These are phyloP conservation scores for Leuciscus waleckii DNA, from an alignment of 2,797 vertebrate species.

Conservation along the genomic window DNA sequence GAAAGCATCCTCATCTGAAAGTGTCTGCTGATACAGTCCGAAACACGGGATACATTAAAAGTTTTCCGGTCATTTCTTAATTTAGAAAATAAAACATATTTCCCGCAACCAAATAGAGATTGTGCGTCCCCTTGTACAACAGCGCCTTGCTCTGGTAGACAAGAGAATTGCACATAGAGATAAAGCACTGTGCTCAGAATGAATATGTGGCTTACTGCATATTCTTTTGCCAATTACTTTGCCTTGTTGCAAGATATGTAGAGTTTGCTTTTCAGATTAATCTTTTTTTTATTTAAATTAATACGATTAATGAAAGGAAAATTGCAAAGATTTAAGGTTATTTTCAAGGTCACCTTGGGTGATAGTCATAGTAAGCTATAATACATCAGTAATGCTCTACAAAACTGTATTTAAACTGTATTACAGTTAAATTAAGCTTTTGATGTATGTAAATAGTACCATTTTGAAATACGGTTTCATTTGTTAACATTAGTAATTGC, in stretches of 20 bases:
- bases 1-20: constrained; percentile 43
- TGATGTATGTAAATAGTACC: background rate
- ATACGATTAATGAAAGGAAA: background rate
- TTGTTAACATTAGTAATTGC: background rate
- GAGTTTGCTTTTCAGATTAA: background rate
- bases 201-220: constrained; percentile 19
- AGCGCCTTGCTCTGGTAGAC: constrained; percentile 66
- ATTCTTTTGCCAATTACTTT: background rate
- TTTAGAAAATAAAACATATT: constrained; percentile 79
- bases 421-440: background rate
- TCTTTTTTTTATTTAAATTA: background rate
- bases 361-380: background rate
- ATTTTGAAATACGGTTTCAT: background rate
- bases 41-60: background rate
- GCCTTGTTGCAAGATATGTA: too few species aligned
- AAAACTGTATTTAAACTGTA: background rate
- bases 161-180: constrained; percentile 42
- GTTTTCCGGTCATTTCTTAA: constrained; percentile 64
- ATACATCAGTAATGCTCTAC: background rate
- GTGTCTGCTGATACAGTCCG: background rate
- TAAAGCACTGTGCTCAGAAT: constrained; percentile 8
- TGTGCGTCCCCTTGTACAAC: constrained; percentile 66
- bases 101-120: constrained; percentile 74
- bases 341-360: background rate
- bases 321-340: background rate